phyloP scores from a whole-genome alignment of 2,797 vertebrate genomes.

The Eutrigla gurnardus region DNA sequence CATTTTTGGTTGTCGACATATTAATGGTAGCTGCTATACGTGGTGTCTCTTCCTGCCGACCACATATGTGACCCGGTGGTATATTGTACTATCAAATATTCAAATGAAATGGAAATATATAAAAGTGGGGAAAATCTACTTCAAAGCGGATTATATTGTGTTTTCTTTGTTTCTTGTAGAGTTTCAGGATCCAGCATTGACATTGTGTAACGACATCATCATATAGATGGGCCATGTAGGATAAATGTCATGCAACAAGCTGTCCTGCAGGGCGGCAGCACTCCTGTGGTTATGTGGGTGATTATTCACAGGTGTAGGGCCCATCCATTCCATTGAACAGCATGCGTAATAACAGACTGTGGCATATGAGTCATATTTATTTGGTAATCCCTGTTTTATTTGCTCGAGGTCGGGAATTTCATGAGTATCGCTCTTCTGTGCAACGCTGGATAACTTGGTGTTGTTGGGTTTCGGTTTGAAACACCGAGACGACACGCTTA shows the following conservation, averaged over 20 bases:
- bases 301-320: slow-evolving; percentile 45
- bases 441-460: slow-evolving; percentile 32
- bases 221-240: not conserved
- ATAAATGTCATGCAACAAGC: slow-evolving; percentile 10
- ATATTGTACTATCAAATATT: not conserved
- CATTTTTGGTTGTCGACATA: not conserved
- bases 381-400: slow-evolving; percentile 36
- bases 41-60: not conserved
- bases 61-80: too few relatives aligned
- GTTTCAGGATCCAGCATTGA: not conserved
- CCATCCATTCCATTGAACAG: slow-evolving; percentile 45
- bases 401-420: slow-evolving; percentile 39
- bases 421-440: slow-evolving; percentile 52
- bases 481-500: slow-evolving; percentile 11
- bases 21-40: not conserved
- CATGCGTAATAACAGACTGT: slow-evolving; percentile 25
- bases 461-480: not conserved
- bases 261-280: not conserved
- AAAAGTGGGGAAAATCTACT: not conserved
- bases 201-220: not conserved
- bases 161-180: not conserved
- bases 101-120: not conserved
- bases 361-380: slow-evolving; percentile 36
- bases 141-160: not conserved
- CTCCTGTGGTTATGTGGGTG: slow-evolving; percentile 9